These are phyloP conservation scores for Callorhinus ursinus DNA, from an alignment of 2,113 vertebrate genomes.

Conservation along the genomic window DNA sequence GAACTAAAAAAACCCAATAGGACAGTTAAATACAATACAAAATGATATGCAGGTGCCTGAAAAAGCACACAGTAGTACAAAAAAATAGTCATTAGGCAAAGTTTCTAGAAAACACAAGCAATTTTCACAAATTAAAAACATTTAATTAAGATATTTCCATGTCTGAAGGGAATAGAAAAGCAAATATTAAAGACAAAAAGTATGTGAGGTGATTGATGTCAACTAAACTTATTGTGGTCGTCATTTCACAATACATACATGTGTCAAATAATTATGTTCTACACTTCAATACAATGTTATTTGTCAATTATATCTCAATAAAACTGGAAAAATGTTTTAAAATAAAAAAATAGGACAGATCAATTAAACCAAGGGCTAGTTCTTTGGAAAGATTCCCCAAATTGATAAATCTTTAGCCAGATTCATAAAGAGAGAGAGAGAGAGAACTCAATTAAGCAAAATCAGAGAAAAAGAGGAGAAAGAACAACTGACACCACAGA, in stretches of 20 bases:
- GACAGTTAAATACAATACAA: background rate
- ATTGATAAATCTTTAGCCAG: background rate
- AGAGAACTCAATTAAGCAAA: background rate
- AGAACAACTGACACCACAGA: background rate
- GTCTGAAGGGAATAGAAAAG: slow-evolving; percentile 14
- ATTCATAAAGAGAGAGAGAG: background rate
- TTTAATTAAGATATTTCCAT: slow-evolving; percentile 37
- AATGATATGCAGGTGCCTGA: background rate
- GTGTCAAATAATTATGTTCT: background rate
- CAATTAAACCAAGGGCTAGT: background rate
- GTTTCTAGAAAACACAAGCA: slow-evolving; percentile 31
- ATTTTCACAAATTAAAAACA: slow-evolving; percentile 43
- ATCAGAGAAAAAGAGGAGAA: background rate
- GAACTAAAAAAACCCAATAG: background rate
- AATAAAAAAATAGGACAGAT: background rate
- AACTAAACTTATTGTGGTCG: background rate
- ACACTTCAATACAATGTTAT: background rate
- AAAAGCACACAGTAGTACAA: background rate
- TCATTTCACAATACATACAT: background rate
- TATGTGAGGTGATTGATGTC: background rate
- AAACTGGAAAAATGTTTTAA: background rate
- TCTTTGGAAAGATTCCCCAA: background rate
- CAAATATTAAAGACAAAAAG: slow-evolving; percentile 16
- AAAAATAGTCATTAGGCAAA: background rate
- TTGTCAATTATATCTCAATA: background rate